Conservation (phyloP, 2,888 invertebrate genomes). For the Calephelis perditalis region DNA sequence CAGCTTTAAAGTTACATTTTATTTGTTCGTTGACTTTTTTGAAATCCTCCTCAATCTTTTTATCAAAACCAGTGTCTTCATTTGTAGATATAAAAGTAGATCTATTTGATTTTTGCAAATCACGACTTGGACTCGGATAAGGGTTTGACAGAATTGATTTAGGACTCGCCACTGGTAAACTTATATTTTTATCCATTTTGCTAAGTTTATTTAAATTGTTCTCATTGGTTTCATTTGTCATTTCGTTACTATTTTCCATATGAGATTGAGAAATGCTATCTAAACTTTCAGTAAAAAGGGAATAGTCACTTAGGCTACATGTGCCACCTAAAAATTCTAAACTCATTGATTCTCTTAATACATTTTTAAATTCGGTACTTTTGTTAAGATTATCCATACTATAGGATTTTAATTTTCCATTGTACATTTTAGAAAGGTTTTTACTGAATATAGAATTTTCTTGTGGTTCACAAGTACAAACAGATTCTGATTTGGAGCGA, state of each 20-base stretch:
- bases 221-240: constrained; percentile 25
- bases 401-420: constrained; percentile 65
- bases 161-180: constrained; percentile 50
- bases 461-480: constrained; percentile 34
- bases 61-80: constrained; percentile 29
- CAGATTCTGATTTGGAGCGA: constrained; percentile 40
- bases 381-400: constrained; percentile 61
- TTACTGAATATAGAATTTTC: constrained; percentile 48
- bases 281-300: constrained; percentile 55
- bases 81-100: constrained; percentile 30
- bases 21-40: constrained; percentile 59
- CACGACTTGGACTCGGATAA: constrained; percentile 47
- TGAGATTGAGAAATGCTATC: constrained; percentile 54
- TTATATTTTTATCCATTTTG: constrained; percentile 21
- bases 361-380: constrained; percentile 47
- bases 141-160: constrained; percentile 52
- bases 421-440: constrained; percentile 50
- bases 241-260: constrained; percentile 43
- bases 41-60: constrained; percentile 50
- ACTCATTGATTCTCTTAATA: constrained; percentile 61
- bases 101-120: constrained; percentile 24
- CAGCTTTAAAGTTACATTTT: constrained; percentile 57
- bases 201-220: not conserved
- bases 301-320: constrained; percentile 45
- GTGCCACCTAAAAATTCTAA: constrained; percentile 49